Conservation (phyloP, 2,888 invertebrate genomes). For the Melanostoma mellinum region DNA sequence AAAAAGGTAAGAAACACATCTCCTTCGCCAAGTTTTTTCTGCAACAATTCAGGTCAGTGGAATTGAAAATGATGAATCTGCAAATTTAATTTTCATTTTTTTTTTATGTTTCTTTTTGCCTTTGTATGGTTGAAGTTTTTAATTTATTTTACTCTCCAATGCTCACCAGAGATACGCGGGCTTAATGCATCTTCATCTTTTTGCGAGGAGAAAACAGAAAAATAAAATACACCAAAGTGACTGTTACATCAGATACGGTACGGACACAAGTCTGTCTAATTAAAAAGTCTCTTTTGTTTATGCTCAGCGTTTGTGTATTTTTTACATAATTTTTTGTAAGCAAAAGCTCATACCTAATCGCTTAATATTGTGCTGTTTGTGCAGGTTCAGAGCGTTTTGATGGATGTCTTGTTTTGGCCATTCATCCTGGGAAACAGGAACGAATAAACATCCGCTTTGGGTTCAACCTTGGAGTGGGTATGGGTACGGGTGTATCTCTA, state of each 20-base stretch:
- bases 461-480: conserved; percentile 16
- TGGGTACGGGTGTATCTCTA: conserved; percentile 1
- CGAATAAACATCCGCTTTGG: conserved; percentile 22
- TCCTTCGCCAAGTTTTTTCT: conserved; percentile 21
- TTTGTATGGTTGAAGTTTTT: background rate
- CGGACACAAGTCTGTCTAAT: conserved; percentile 55
- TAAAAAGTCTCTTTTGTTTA: conserved; percentile 43
- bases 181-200: conserved; percentile 10
- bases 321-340: conserved; percentile 26
- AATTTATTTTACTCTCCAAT: conserved; percentile 4
- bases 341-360: conserved; percentile 35
- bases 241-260: conserved; percentile 33
- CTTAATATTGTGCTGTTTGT: conserved; percentile 26
- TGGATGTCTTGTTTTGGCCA: conserved; percentile 15
- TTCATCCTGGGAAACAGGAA: conserved; percentile 42
- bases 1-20: background rate
- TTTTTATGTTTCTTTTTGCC: conserved; percentile 17
- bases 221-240: conserved; percentile 8
- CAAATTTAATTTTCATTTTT: conserved; percentile 42
- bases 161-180: conserved; percentile 5
- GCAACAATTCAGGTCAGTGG: conserved; percentile 64
- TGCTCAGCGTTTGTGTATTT: conserved; percentile 2
- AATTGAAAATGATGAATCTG: conserved; percentile 59
- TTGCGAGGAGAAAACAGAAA: conserved; percentile 10
- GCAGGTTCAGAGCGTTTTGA: conserved; percentile 6